A percentile compares a stretch with the other conserved stretches of the same genome.
Conservation (phyloP, 2,888 invertebrate species). For the Drosophila falleni region DNA sequence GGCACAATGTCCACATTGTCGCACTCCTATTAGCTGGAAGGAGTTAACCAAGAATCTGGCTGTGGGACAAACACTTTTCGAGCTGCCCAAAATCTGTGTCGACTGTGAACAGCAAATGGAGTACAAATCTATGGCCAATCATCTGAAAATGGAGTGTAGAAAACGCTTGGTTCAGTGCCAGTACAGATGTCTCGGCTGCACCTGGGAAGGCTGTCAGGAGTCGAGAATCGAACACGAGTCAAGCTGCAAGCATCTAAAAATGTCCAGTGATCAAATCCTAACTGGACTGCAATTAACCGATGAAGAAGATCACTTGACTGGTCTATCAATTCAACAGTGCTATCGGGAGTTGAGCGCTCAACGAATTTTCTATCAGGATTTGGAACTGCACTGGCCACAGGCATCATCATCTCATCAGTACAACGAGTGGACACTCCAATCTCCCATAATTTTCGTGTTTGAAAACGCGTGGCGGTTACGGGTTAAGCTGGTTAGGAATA, state of each 20-base stretch:
- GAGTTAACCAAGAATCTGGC: slow-evolving; percentile 26
- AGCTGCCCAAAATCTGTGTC: slow-evolving; percentile 40
- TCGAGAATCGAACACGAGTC: slow-evolving; percentile 19
- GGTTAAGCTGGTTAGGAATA: not conserved
- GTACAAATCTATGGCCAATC: slow-evolving; percentile 18
- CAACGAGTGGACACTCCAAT: not conserved
- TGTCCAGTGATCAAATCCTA: slow-evolving; percentile 27
- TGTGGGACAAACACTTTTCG: slow-evolving; percentile 39
- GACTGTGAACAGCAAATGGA: slow-evolving; percentile 31
- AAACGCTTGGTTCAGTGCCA: slow-evolving; percentile 38
- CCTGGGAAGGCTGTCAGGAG: slow-evolving; percentile 34
- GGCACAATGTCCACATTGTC: slow-evolving; percentile 49
- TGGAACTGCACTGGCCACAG: slow-evolving; percentile 24
- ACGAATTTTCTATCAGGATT: slow-evolving; percentile 26
- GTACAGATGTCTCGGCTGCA: slow-evolving; percentile 46
- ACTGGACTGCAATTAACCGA: not conserved
- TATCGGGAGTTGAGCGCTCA: slow-evolving; percentile 14
- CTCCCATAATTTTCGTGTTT: slow-evolving; percentile 16
- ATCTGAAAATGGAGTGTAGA: slow-evolving; percentile 32
- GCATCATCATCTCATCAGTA: rapidly evolving
- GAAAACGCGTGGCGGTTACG: slow-evolving; percentile 33
- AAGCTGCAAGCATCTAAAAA: slow-evolving; percentile 5
- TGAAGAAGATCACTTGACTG: not conserved
- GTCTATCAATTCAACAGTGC: not conserved
- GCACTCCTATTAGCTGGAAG: slow-evolving; percentile 34